A percentile compares a stretch with the other conserved stretches of the same genome.
These are phyloP conservation scores for Coilia nasus DNA, from an alignment of 2,797 vertebrate species.

Conservation along the genomic window DNA sequence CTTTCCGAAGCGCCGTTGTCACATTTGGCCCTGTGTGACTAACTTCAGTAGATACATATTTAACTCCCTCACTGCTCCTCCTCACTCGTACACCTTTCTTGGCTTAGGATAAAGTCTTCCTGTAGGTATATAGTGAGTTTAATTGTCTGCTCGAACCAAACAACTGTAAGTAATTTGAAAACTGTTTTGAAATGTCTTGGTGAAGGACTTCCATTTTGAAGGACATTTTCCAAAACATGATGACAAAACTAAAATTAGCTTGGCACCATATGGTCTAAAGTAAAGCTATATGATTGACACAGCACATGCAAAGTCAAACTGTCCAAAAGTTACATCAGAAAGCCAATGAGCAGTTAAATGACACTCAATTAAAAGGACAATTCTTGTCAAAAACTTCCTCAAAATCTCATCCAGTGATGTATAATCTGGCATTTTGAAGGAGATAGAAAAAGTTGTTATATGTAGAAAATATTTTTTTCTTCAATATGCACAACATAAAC, in stretches of 20 bases:
- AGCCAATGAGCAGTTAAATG: background rate
- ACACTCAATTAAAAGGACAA: constrained; percentile 9
- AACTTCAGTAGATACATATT: background rate
- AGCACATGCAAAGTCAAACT: background rate
- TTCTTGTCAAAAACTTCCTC: constrained; percentile 17
- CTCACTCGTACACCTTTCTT: background rate
- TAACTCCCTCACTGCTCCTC: background rate
- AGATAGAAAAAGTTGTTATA: constrained; percentile 15
- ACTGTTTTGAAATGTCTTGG: background rate
- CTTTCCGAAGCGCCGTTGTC: background rate
- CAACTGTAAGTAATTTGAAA: background rate
- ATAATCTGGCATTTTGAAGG: constrained; percentile 14
- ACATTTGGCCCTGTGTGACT: background rate
- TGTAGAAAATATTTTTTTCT: constrained; percentile 12
- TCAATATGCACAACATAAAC: constrained; percentile 5
- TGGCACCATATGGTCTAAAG: background rate
- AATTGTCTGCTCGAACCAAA: background rate
- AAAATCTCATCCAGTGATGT: constrained; percentile 8
- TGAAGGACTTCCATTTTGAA: background rate
- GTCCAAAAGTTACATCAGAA: background rate
- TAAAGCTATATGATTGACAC: background rate
- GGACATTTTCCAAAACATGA: background rate
- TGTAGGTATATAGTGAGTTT: background rate
- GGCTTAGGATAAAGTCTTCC: background rate
- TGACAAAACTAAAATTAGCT: background rate